Evolutionary conservation across 2,113 vertebrate genomes (phyloP).

Genomic region (Chascanopsetta lugubris): DNA sequence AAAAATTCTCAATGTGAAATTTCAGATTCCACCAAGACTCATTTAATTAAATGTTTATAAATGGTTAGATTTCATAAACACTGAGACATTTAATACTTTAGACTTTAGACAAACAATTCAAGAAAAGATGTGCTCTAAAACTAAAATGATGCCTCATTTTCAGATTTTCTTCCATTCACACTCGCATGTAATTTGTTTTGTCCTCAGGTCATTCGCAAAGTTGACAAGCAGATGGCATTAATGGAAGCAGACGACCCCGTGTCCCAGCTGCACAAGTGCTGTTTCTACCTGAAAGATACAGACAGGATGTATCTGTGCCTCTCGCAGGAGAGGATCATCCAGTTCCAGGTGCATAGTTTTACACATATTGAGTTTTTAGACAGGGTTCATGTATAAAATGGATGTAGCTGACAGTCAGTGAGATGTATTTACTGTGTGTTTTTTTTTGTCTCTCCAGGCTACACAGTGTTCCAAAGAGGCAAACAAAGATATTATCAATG

Average conservation of each 20-base stretch:
- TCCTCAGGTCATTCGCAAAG: slow-evolving; percentile 92
- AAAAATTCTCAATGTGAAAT: too few species aligned
- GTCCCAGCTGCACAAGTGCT: slow-evolving; percentile 97
- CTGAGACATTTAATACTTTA: too few species aligned
- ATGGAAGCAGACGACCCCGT: slow-evolving; percentile 97
- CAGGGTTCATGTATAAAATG: too few species aligned
- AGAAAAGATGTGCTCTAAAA: background rate
- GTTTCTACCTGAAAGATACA: slow-evolving; percentile 98
- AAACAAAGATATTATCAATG: slow-evolving; percentile 97
- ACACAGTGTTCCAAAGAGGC: slow-evolving; percentile 95
- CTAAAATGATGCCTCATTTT: too few species aligned
- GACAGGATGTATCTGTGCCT: slow-evolving; percentile 99
- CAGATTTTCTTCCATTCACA: too few species aligned
- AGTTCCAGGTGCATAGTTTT: slow-evolving; percentile 88
- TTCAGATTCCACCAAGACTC: too few species aligned
- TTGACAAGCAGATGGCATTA: slow-evolving; percentile 94
- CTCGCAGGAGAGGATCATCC: slow-evolving; percentile 98
- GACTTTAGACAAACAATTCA: too few species aligned
- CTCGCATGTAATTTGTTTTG: background rate
- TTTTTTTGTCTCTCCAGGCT: slow-evolving; percentile 78
- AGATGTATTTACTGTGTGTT: background rate
- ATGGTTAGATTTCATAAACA: too few species aligned
- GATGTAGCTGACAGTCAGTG: background rate
- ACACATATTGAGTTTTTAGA: too few species aligned
- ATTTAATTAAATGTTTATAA: too few species aligned